These are phyloP conservation scores for Oeneis ivallda DNA, from an alignment of 2,888 invertebrate species.

Conservation along the genomic window DNA sequence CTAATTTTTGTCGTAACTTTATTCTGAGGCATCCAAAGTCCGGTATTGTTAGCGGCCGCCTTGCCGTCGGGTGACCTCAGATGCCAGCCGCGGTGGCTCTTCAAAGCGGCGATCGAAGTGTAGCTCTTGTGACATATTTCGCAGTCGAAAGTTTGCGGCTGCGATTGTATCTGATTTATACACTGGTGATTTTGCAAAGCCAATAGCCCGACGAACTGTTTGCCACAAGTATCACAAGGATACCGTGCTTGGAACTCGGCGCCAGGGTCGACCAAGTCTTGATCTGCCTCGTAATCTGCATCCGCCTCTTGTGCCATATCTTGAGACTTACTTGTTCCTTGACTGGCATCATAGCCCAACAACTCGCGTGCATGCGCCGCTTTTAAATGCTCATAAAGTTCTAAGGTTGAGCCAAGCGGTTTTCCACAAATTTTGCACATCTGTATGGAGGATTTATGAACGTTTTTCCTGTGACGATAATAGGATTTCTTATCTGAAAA, in stretches of 20 bases:
- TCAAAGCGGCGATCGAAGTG: constrained; percentile 84
- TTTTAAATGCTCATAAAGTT: constrained; percentile 84
- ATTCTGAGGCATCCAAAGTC: constrained; percentile 80
- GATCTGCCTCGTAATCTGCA: constrained; percentile 65
- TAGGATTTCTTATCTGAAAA: constrained; percentile 83
- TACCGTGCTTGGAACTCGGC: constrained; percentile 77
- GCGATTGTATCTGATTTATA: constrained; percentile 61
- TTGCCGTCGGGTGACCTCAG: constrained; percentile 81
- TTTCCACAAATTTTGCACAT: constrained; percentile 85
- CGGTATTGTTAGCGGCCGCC: constrained; percentile 77
- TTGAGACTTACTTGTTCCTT: constrained; percentile 64
- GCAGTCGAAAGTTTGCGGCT: constrained; percentile 80
- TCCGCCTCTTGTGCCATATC: constrained; percentile 61
- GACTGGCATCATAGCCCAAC: constrained; percentile 72
- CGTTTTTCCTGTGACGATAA: constrained; percentile 81
- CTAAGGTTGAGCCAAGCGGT: constrained; percentile 82
- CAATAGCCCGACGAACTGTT: constrained; percentile 77
- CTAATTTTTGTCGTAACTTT: constrained; percentile 78
- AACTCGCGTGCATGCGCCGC: constrained; percentile 81
- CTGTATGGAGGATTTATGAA: constrained; percentile 77
- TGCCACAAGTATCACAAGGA: constrained; percentile 79
- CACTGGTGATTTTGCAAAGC: constrained; percentile 81
- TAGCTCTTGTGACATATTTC: constrained; percentile 85
- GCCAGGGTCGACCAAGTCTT: constrained; percentile 63
- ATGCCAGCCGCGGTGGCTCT: constrained; percentile 86